These are phyloP conservation scores for Microtus montanus DNA, from an alignment of 2,113 vertebrate species.

Conservation along the genomic window DNA sequence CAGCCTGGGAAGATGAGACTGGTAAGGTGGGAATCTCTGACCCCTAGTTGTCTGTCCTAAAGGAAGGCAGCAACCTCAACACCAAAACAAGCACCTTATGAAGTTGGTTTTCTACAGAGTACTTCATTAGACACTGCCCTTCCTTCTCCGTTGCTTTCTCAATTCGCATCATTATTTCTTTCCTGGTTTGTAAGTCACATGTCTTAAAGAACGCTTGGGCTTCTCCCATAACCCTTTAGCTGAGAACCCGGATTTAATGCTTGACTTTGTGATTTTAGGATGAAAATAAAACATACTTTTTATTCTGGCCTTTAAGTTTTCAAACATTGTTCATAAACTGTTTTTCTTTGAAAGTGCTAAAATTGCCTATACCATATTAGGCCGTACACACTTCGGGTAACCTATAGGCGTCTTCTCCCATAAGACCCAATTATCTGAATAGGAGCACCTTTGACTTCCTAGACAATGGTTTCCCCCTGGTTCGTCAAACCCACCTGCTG, in stretches of 20 bases:
- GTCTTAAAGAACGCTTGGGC: background rate
- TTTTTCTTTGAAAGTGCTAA: background rate
- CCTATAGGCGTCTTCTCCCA: background rate
- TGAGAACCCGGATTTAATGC: background rate
- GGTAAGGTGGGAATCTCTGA: background rate
- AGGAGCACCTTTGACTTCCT: background rate
- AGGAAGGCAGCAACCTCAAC: background rate
- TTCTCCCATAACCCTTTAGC: background rate
- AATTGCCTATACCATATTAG: background rate
- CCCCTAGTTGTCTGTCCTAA: background rate
- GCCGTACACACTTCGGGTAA: background rate
- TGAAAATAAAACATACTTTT: background rate
- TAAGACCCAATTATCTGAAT: background rate
- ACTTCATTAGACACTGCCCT: background rate
- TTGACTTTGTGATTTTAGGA: background rate
- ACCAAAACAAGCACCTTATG: background rate
- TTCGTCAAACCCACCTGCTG: background rate
- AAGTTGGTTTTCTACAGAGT: background rate
- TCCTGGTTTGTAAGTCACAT: background rate
- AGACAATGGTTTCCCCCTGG: background rate
- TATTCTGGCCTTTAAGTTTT: conserved; percentile 1
- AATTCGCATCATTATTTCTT: background rate
- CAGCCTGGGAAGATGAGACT: background rate
- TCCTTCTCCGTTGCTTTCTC: background rate
- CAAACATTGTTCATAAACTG: conserved; percentile 3